Base-by-base conservation (phyloP, 2,888 invertebrate genomes). In the Agonopterix heracliana region DNA sequence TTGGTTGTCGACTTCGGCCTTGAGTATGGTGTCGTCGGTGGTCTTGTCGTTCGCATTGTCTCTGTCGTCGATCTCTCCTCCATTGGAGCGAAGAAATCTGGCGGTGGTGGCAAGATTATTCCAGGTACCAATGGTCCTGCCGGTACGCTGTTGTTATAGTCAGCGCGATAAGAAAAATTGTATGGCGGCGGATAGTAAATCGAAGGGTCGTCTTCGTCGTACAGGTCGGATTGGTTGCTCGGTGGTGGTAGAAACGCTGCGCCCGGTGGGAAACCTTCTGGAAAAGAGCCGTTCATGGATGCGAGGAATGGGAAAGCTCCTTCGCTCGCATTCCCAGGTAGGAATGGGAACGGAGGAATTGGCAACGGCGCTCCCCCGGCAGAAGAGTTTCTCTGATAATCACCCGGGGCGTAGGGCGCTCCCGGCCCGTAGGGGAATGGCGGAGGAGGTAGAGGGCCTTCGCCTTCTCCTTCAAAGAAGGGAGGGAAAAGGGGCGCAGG, bases 111-210 rank as follows among this genome's bases (percentile, higher is more conserved):
- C 46, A 96, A 80, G 26, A 96, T 93, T 54, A 96, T 96, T 46
- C 96, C 96, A 2, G 96, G 96, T 7, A 96, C 96, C 53, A 96
- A 80, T 0, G 96, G 96, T 44, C 96, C 96, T 0, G 96, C 94
- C 42, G 94, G 93, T 36, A 96, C 95, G 45, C 91, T 92, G 64
- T 90, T 91, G 41, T 93, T 90, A 81, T 96, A 95, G 73, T 94
- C 94, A 72, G 90, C 92, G 73, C 91, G 93, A 80, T 94, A 96
- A 60, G 94, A 93, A 89, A 95, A 95, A 80, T 95, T 96, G 89
- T 96, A 96, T 10, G 96, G 95, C 70, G 96, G 96, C 67, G 96
- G 96, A 90, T 96, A 96, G 72, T 96, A 96, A 49, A 96, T 93
- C 61, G 96, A 95, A 67, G 96, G 96, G 90, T 96, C 96, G 85